These are phyloP conservation scores for Hydrophis major DNA, from an alignment of 2,797 vertebrate species.

Conservation along the genomic window DNA sequence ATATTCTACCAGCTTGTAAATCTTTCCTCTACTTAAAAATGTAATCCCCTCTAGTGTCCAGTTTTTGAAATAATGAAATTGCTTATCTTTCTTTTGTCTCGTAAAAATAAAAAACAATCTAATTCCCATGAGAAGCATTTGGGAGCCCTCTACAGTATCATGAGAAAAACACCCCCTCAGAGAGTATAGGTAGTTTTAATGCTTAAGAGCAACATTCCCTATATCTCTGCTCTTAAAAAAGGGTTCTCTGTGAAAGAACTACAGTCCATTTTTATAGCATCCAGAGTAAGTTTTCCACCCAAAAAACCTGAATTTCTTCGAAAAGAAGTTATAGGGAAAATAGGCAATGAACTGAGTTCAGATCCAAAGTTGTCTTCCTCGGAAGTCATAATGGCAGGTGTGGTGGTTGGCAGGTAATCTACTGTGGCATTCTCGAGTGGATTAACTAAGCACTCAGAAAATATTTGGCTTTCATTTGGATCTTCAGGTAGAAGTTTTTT, in stretches of 20 bases:
- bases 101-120: not conserved
- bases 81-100: not conserved
- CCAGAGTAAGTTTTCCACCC: slow-evolving; percentile 80
- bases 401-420: slow-evolving; percentile 67
- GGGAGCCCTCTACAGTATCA: not conserved
- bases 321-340: slow-evolving; percentile 59
- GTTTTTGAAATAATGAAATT: not conserved
- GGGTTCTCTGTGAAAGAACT: slow-evolving; percentile 45
- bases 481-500: slow-evolving; percentile 72
- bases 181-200: not conserved
- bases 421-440: slow-evolving; percentile 48
- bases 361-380: slow-evolving; percentile 51
- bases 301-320: slow-evolving; percentile 21
- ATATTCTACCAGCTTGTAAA: not conserved
- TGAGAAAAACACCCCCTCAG: no score
- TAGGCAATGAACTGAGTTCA: slow-evolving; percentile 20
- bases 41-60: not conserved
- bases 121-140: not conserved
- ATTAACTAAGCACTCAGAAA: slow-evolving; percentile 40
- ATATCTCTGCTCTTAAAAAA: not conserved
- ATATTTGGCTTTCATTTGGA: slow-evolving; percentile 27
- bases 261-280: slow-evolving; percentile 78
- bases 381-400: not conserved
- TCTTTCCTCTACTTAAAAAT: not conserved
- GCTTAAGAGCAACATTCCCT: not conserved